Percentiles rank a stretch among this genome's conserved stretches.
phyloP scores from a whole-genome alignment of 2,797 vertebrate species.

The Scleropages formosus region DNA sequence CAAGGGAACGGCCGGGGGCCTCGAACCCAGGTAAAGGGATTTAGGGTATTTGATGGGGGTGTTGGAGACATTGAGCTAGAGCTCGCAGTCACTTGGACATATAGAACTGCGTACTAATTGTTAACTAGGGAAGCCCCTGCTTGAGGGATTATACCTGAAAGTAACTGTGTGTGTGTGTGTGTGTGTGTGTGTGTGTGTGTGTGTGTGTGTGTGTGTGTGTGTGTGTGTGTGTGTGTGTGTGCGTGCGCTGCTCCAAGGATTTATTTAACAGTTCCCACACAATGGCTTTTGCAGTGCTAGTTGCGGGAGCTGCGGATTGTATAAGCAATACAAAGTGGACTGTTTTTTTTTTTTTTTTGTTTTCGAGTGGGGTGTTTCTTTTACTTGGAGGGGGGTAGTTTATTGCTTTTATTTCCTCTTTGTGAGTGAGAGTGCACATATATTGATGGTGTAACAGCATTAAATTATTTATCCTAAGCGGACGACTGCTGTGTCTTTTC shows the following conservation, averaged over 20 bases:
- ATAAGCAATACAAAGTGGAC: constrained; percentile 50
- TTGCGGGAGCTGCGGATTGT: constrained; percentile 46
- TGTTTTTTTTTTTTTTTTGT: constrained; percentile 41
- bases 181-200: constrained; percentile 18
- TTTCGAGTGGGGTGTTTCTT: neutral
- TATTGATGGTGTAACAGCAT: constrained; percentile 58
- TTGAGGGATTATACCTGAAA: constrained; percentile 32
- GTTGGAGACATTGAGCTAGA: neutral
- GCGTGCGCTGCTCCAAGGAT: constrained; percentile 26
- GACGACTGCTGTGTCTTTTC: constrained; percentile 10
- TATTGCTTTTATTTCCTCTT: constrained; percentile 43
- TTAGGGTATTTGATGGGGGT: neutral
- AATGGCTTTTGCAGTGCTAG: constrained; percentile 43
- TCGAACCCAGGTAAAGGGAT: constrained; percentile 1
- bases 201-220: constrained; percentile 10
- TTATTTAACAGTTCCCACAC: constrained; percentile 40
- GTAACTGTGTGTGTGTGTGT: constrained; percentile 12
- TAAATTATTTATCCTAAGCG: constrained; percentile 68
- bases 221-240: constrained; percentile 25
- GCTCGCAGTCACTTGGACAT: neutral
- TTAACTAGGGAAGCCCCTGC: neutral
- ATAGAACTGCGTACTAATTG: constrained; percentile 12
- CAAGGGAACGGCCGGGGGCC: neutral
- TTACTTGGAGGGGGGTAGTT: constrained; percentile 29
- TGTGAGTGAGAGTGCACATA: constrained; percentile 52